phyloP scores from a whole-genome alignment of 2,797 vertebrate genomes.

The Rhinoraja longicauda region DNA sequence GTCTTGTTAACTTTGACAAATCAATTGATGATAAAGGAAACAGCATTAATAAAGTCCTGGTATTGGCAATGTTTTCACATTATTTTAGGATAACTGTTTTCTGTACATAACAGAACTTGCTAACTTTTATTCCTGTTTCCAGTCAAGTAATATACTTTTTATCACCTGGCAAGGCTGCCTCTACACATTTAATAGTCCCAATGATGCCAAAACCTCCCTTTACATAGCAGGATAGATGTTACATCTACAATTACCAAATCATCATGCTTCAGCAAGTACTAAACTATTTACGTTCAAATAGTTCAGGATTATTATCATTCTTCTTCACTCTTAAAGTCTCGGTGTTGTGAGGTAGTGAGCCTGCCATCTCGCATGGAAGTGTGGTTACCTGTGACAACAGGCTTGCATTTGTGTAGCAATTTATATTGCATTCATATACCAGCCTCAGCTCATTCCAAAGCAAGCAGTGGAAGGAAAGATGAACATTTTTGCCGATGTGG shows the following conservation, averaged over 20 bases:
- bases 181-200: background rate
- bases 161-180: background rate
- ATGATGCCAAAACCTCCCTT: background rate
- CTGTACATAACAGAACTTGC: background rate
- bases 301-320: too few species aligned
- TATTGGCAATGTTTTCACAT: background rate
- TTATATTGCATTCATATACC: background rate
- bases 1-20: background rate
- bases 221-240: background rate
- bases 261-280: background rate
- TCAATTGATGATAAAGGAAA: background rate
- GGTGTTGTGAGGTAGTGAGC: background rate
- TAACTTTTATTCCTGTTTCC: background rate
- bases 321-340: too few species aligned
- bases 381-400: background rate
- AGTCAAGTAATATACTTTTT: background rate
- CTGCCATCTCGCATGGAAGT: background rate
- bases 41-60: background rate
- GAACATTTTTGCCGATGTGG: background rate
- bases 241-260: background rate
- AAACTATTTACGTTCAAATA: background rate
- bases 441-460: background rate
- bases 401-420: background rate
- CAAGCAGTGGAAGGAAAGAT: background rate
- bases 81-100: background rate